These are phyloP conservation scores for Psammodynastes pulverulentus DNA, from an alignment of 2,113 vertebrate genomes.

Conservation along the genomic window DNA sequence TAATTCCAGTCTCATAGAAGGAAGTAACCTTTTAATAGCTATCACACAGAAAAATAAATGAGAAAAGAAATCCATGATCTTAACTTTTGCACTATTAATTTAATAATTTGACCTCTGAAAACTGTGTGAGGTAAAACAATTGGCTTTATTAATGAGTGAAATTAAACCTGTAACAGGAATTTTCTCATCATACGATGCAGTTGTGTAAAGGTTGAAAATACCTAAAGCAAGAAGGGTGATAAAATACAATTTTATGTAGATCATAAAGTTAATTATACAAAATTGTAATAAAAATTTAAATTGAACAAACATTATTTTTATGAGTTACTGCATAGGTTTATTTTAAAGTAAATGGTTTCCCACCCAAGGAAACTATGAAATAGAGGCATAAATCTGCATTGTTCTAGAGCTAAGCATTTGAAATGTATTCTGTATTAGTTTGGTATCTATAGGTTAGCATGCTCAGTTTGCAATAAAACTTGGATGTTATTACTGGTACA, in stretches of 20 bases:
- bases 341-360: conserved; percentile 64
- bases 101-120: conserved; percentile 21
- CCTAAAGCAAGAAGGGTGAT: conserved; percentile 50
- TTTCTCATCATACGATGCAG: conserved; percentile 31
- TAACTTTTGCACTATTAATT: conserved; percentile 31
- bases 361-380: conserved; percentile 71
- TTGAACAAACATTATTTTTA: conserved; percentile 62
- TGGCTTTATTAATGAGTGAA: conserved; percentile 52
- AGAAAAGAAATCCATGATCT: not conserved
- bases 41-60: not conserved
- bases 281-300: conserved; percentile 60
- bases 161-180: conserved; percentile 42
- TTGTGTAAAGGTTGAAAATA: conserved; percentile 47
- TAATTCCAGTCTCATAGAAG: not conserved
- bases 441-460: not conserved
- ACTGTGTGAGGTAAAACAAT: not conserved
- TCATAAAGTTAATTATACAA: conserved; percentile 62
- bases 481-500: conserved; percentile 53
- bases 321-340: conserved; percentile 59
- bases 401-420: conserved; percentile 57
- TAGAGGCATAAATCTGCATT: conserved; percentile 69
- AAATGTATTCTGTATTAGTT: conserved; percentile 50
- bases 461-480: conserved; percentile 36
- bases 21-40: not conserved
- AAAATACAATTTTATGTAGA: conserved; percentile 60